These are phyloP conservation scores for Mesitornis unicolor DNA, from an alignment of 2,113 vertebrate genomes.

Conservation along the genomic window DNA sequence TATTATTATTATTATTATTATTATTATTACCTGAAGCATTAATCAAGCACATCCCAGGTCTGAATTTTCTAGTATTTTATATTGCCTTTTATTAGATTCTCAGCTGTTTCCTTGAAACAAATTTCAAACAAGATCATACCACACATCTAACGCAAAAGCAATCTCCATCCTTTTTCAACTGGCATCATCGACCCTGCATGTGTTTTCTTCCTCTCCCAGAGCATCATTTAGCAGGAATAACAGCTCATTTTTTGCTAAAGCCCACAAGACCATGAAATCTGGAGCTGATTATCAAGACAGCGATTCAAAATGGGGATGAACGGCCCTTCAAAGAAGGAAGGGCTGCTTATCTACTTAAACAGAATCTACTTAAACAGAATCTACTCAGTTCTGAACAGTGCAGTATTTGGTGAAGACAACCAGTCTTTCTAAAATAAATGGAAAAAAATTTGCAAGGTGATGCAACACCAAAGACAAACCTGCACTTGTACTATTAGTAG, in stretches of 20 bases:
- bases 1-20: too few species aligned
- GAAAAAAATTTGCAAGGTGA: neutral
- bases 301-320: neutral
- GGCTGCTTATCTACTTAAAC: neutral
- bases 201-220: neutral
- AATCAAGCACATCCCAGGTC: neutral
- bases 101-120: neutral
- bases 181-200: neutral
- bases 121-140: neutral
- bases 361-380: neutral
- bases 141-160: neutral
- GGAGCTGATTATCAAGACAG: neutral
- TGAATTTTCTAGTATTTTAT: neutral
- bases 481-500: neutral
- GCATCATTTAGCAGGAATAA: neutral
- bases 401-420: neutral
- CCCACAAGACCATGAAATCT: neutral
- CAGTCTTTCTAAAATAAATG: neutral
- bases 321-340: neutral
- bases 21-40: neutral
- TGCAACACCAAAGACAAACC: neutral
- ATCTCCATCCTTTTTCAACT: neutral
- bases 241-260: neutral
- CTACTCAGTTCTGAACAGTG: neutral
- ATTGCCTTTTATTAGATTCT: neutral